These are phyloP conservation scores for Erpetoichthys calabaricus DNA, from an alignment of 2,797 vertebrate genomes.

Conservation along the genomic window DNA sequence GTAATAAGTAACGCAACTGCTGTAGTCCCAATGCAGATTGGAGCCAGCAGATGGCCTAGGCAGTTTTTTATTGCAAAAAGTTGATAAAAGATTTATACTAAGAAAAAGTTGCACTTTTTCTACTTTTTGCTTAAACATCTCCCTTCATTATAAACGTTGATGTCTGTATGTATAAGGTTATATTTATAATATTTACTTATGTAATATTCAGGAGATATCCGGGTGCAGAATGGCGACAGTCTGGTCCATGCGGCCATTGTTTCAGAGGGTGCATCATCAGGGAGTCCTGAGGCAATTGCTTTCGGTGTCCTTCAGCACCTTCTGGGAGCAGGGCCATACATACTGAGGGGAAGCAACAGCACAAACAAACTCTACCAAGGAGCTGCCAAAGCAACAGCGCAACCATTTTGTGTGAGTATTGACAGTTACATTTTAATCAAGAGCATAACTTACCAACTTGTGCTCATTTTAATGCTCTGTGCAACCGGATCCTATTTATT, in stretches of 20 bases:
- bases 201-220: conserved; percentile 60
- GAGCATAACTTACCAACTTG: background rate
- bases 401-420: conserved; percentile 78
- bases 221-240: conserved; percentile 44
- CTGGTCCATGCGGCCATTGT: conserved; percentile 76
- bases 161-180: too few relatives aligned
- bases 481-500: too few relatives aligned
- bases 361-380: conserved; percentile 62
- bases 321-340: conserved; percentile 69
- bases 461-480: background rate
- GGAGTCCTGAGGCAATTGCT: conserved; percentile 58
- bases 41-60: too few relatives aligned
- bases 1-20: too few relatives aligned
- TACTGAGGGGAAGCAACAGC: conserved; percentile 70
- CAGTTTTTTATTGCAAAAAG: too few relatives aligned
- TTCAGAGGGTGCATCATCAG: conserved; percentile 52
- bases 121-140: background rate
- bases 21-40: too few relatives aligned
- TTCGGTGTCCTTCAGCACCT: conserved; percentile 81
- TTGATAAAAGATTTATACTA: background rate
- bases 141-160: too few relatives aligned
- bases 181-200: too few relatives aligned
- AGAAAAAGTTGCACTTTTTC: background rate
- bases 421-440: background rate
- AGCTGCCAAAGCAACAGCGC: conserved; percentile 54